Evolutionary conservation across 2,888 invertebrate species (phyloP).

Genomic region (Nomada fabriciana): DNA sequence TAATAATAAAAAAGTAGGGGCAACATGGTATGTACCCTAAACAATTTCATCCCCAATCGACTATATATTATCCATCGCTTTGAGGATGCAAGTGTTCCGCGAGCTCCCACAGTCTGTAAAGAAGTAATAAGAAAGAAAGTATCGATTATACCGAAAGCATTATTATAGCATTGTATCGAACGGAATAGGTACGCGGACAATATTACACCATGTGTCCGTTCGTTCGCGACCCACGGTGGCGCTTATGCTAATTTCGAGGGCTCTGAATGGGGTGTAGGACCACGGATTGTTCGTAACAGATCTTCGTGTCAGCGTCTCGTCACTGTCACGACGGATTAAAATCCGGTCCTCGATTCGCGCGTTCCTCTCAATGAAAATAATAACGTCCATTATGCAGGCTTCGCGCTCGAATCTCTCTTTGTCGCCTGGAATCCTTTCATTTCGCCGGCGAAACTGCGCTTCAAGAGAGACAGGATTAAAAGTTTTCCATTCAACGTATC

Average conservation of each 20-base stretch:
- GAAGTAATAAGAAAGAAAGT: background rate
- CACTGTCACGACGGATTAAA: constrained; percentile 78
- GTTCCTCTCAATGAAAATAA: constrained; percentile 67
- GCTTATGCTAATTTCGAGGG: constrained; percentile 77
- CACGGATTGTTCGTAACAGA: constrained; percentile 69
- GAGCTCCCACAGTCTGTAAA: background rate
- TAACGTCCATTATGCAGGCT: constrained; percentile 49
- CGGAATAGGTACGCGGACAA: constrained; percentile 1
- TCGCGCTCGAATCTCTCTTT: constrained; percentile 4
- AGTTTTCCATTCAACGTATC: constrained; percentile 9
- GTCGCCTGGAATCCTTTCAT: constrained; percentile 16
- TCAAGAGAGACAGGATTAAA: constrained; percentile 28
- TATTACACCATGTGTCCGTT: constrained; percentile 28
- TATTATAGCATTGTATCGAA: constrained; percentile 8
- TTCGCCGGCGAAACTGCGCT: constrained; percentile 14
- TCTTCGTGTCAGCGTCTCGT: constrained; percentile 78
- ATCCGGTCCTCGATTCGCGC: constrained; percentile 74
- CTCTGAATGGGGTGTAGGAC: constrained; percentile 65
- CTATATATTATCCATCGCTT: constrained; percentile 22
- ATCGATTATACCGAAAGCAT: constrained; percentile 33
- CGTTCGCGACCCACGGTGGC: constrained; percentile 41
- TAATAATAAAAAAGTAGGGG: no score
- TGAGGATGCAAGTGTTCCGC: constrained; percentile 12
- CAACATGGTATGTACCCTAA: constrained; percentile 17
- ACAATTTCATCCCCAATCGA: constrained; percentile 37